These are phyloP conservation scores for Lymantria monacha DNA, from an alignment of 2,888 invertebrate species.

Conservation along the genomic window DNA sequence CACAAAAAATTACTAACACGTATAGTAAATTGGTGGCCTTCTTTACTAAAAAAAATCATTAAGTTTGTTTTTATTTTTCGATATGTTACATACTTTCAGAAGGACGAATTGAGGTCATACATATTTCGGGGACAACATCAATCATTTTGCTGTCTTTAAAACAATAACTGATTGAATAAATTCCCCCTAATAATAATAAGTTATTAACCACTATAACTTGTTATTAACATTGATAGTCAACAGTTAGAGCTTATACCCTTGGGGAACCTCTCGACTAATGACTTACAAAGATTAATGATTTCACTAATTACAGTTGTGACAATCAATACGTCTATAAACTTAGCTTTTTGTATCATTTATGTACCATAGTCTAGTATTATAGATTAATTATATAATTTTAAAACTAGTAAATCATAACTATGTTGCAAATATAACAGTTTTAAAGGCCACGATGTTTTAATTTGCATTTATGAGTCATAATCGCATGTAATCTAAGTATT, in stretches of 20 bases:
- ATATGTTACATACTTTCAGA: slow-evolving; percentile 19
- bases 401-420: slow-evolving; percentile 25
- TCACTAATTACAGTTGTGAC: slow-evolving; percentile 75
- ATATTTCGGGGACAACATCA: slow-evolving; percentile 58
- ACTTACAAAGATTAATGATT: slow-evolving; percentile 73
- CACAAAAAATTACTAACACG: slow-evolving; percentile 43
- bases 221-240: slow-evolving; percentile 69
- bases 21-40: slow-evolving; percentile 26
- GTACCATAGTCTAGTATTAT: slow-evolving; percentile 35
- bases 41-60: slow-evolving; percentile 27
- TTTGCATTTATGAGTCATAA: neutral
- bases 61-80: slow-evolving; percentile 28
- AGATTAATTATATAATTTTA: slow-evolving; percentile 31
- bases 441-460: neutral
- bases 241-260: slow-evolving; percentile 71
- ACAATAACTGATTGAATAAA: slow-evolving; percentile 73
- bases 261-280: slow-evolving; percentile 69
- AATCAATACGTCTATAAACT: slow-evolving; percentile 64
- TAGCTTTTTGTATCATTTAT: slow-evolving; percentile 49
- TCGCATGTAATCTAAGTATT: neutral
- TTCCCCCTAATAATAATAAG: slow-evolving; percentile 68
- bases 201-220: slow-evolving; percentile 66
- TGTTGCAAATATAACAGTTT: slow-evolving; percentile 23
- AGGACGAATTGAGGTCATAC: slow-evolving; percentile 18
- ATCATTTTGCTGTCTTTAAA: slow-evolving; percentile 72